Evolutionary conservation across 2,888 invertebrate genomes (phyloP).

Genomic region (Notocelia uddmanniana): DNA sequence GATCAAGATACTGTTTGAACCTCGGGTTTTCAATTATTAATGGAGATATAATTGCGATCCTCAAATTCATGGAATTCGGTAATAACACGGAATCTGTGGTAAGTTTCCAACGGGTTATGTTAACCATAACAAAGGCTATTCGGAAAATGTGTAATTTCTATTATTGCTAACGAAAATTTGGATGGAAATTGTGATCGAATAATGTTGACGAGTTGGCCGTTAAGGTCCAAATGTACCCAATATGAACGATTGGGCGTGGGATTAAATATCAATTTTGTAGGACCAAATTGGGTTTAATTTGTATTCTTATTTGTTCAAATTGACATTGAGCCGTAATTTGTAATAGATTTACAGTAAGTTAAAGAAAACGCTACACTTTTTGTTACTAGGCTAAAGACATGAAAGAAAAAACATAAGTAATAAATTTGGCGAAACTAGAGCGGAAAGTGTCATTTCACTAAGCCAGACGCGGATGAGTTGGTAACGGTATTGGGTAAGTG

Average conservation of each 20-base stretch:
- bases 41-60: constrained; percentile 26
- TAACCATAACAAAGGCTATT: constrained; percentile 9
- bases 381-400: neutral
- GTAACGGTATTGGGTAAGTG: constrained; percentile 40
- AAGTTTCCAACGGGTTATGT: constrained; percentile 18
- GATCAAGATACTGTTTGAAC: constrained; percentile 20
- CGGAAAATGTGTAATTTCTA: neutral
- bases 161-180: neutral
- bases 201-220: neutral
- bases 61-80: constrained; percentile 1
- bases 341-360: neutral
- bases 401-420: constrained; percentile 30
- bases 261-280: neutral
- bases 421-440: constrained; percentile 43
- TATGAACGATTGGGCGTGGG: neutral
- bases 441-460: constrained; percentile 42
- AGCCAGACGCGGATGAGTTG: constrained; percentile 25
- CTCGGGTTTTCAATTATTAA: constrained; percentile 26
- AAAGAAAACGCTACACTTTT: neutral
- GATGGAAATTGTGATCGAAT: constrained; percentile 3
- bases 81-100: constrained; percentile 16
- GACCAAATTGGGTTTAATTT: neutral
- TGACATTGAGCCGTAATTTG: neutral
- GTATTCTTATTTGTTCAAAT: neutral
- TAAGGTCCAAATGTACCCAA: neutral